A percentile compares a stretch with the other conserved stretches of the same genome.
phyloP scores from a whole-genome alignment of 2,113 vertebrate species.

The Marmota flaviventris region DNA sequence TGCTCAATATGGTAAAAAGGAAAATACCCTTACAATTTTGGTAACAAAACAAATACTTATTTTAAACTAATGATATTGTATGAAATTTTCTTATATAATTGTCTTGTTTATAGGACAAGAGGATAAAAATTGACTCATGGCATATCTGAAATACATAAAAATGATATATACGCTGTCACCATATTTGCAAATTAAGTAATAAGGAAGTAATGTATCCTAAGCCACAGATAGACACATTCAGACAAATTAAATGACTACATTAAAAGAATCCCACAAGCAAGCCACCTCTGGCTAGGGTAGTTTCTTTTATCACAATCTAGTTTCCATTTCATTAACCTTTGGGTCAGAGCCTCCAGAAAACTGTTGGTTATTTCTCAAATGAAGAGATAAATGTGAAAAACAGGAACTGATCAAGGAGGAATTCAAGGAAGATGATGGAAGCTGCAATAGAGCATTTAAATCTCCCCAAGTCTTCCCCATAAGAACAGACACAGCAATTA shows the following conservation, averaged over 20 bases:
- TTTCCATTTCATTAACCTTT: conserved; percentile 80
- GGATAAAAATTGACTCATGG: background rate
- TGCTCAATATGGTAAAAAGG: background rate
- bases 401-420: background rate
- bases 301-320: conserved; percentile 72
- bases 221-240: conserved; percentile 27
- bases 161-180: background rate
- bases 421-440: background rate
- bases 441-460: conserved; percentile 6
- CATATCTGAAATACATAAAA: conserved; percentile 57
- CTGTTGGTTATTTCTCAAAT: conserved; percentile 56
- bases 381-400: conserved; percentile 50
- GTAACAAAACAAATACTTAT: background rate
- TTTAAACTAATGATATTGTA: background rate
- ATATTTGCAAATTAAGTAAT: conserved; percentile 64
- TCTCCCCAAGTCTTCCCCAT: background rate
- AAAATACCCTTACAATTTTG: conserved; percentile 8
- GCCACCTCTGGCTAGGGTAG: conserved; percentile 30
- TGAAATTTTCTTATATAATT: background rate
- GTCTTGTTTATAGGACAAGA: background rate
- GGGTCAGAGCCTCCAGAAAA: conserved; percentile 68
- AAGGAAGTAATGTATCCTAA: conserved; percentile 18
- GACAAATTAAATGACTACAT: conserved; percentile 57
- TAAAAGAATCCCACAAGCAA: conserved; percentile 64
- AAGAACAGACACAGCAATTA: conserved; percentile 37